Evolutionary conservation across 2,113 vertebrate species (phyloP), one percentile per base, ranked within the genome.

Genomic region (Sigmodon hispidus): DNA sequence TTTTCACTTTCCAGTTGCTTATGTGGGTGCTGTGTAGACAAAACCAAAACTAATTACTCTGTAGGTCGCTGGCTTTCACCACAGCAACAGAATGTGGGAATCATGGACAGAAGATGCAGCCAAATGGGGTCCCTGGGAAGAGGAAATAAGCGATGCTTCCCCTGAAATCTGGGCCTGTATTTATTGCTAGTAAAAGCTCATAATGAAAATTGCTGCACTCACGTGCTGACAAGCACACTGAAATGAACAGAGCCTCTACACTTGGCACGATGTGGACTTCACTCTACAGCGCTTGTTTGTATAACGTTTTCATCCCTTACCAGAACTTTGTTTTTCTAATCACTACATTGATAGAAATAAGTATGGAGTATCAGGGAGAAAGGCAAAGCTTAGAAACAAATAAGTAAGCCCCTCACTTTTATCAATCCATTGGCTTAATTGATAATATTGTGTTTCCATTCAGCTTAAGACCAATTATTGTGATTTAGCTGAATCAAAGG

Each of bases 321-420:
- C 75, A 96, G 95, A 96, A 98, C 87, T 97, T 96, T 95, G 94
- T 96, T 97, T 97, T 96, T 79, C 93, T 97, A 97, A 97, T 97
- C 93, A 95, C 87, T 93, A 92, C 83, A 96, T 97, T 96, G 89
- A 93, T 94, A 96, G 96, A 96, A 96, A 85, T 94, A 77, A 97
- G 89, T 88, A 87, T 15, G 80, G 91, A 97, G 80, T 84, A 89
- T 88, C 59, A 21, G 84, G 57, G 97, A 97, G 91, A 95, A 96
- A 95, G 90, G 87, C 91, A 96, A 97, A 63, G 84, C 97, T 88
- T 73, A 95, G 73, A 97, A 96, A 96, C 93, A 97, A 96, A 94
- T 89, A 97, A 65, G 48, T n/a, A 79, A 96, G 76, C 63, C 75
- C 45, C 19, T 3, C 45, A 84, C 70, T 93, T 97, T 92, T 94